Base-by-base conservation (phyloP, 2,113 vertebrate genomes). In the Crotalus tigris region DNA sequence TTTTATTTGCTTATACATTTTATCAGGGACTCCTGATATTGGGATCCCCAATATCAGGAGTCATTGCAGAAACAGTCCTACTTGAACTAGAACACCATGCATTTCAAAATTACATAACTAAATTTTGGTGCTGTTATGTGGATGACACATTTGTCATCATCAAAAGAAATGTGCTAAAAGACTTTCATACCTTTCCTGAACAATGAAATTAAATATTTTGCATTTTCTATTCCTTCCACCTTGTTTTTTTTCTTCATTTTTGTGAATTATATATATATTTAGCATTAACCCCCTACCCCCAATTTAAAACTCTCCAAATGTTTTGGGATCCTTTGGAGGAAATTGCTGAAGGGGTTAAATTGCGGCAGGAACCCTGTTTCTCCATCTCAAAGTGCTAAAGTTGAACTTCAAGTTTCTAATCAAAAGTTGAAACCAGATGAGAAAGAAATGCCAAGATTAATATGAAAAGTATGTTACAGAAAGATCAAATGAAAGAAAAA, bases 401-500 rank as follows among this genome's bases (percentile, higher is more conserved):
- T 93, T 57, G 93, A 94, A 95, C 95, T 95, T 94, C 91, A 94
- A 95, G 69, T 97, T 96, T 97, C 95, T 96, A 97, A 97, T 96
- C 95, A 97, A 95, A 97, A 97, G 94, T 93, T 96, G 96, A 97
- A 97, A 97, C 96, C 98, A 98, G 97, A 98, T 97, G 97, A 97
- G 96, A 95, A 95, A 94, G 95, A 95, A 97, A 97, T 96, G 94
- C 96, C 94, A 95, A 91, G 91, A 94, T 96, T 98, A 98, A 98
- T 97, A 93, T 6, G 85, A 97, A 98, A 97, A 96, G 96, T 96
- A 97, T 97, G 97, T 96, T 95, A 92, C 92, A 92, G 91, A 92
- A 94, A 97, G 97, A 98, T 97, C 97, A 97, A 98, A 98, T 97
- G 93, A 90, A 95, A 96, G 94, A 87, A 92, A 95, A 96, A 95